phyloP scores from a whole-genome alignment of 2,113 vertebrate species.

The Kryptolebias marmoratus region DNA sequence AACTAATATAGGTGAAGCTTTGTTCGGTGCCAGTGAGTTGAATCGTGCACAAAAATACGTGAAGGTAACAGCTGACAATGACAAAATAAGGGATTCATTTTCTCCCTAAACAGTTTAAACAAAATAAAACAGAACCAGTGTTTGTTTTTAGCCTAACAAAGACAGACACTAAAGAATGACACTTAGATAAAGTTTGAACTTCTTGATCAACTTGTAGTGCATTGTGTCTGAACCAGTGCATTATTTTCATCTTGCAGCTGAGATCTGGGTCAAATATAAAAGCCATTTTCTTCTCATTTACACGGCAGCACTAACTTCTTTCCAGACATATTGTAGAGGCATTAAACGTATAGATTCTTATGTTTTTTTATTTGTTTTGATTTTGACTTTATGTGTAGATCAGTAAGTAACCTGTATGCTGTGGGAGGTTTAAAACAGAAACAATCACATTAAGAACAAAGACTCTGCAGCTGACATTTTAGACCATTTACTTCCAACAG shows the following conservation, averaged over 20 bases:
- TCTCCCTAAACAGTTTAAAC: neutral
- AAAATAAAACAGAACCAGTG: too few relatives aligned
- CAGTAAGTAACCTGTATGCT: too few relatives aligned
- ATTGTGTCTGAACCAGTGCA: neutral
- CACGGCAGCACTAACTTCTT: neutral
- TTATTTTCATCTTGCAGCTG: neutral
- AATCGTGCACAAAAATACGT: too few relatives aligned
- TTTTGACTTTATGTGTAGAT: too few relatives aligned
- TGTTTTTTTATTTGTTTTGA: neutral
- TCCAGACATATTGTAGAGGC: neutral
- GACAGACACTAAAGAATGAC: too few relatives aligned
- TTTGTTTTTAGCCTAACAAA: neutral
- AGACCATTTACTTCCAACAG: neutral
- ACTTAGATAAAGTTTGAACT: neutral
- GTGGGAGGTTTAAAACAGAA: neutral
- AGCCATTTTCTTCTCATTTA: neutral
- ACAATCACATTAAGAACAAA: too few relatives aligned
- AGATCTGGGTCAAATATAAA: neutral
- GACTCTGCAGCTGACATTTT: neutral
- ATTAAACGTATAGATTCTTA: too few relatives aligned
- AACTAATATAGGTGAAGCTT: too few relatives aligned
- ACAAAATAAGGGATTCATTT: neutral
- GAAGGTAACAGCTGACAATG: too few relatives aligned
- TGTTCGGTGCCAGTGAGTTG: too few relatives aligned
- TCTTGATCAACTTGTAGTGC: neutral